Base-by-base conservation (phyloP, 2,888 invertebrate genomes). In the Heliconius ismenius region DNA sequence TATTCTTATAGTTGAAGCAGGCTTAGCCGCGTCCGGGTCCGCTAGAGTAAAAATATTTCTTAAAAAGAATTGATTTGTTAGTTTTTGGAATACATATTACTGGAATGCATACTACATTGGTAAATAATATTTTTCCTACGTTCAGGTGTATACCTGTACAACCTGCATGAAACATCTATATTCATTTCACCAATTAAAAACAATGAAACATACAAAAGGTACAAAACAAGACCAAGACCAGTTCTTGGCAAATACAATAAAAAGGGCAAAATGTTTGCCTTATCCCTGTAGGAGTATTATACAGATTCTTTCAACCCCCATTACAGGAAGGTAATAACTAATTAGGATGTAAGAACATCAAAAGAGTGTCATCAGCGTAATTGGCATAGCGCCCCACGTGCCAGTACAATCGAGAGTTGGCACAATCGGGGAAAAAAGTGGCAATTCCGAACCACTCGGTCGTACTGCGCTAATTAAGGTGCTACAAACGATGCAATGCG, bases 391-490 rank as follows among this genome's bases (percentile, higher is more conserved):
- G 78, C 81, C 82, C 84, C 84, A 83, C 84, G 84, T 85, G 84
- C 82, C 81, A 79, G 78, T 80, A 82, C 81, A 81, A 82, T 82
- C 85, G 84, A 79, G 83, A 82, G 82, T 81, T 82, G 82, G 82
- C 82, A 84, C 85, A 85, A 84, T 84, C 82, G 81, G 81, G 77
- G 83, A 82, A 83, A 83, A 86, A 88, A 90, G 90, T 89, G 90
- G 87, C 89, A 90, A 89, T 90, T 87, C 85, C 87, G 86, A 82
- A 83, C 86, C 87, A 86, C 88, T 88, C 82, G 80, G 84, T 86
- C 86, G 85, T 82, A 84, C 83, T 83, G 84, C 86, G 84, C 89
- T 91, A 91, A 91, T 91, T 91, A 91, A 90, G 85, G 87, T 86
- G 85, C 86, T 82, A 86, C 86, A 84, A 83, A 83, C 83, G 81